These are phyloP conservation scores for Xylota sylvarum DNA, from an alignment of 2,888 invertebrate species.

Conservation along the genomic window DNA sequence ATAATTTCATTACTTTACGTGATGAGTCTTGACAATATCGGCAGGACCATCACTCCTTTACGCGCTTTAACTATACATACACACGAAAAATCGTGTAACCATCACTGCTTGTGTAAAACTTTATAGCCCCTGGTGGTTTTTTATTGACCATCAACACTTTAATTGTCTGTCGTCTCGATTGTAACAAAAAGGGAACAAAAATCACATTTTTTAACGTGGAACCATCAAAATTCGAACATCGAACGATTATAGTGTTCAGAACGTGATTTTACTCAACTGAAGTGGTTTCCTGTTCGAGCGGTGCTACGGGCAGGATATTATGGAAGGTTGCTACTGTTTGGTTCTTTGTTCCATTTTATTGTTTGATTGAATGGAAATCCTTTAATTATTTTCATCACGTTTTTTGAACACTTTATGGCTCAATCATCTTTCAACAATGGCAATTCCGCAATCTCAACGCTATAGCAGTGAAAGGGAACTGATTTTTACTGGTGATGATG, in stretches of 20 bases:
- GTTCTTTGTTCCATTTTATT: slow-evolving; percentile 33
- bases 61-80: neutral
- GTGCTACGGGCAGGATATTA: slow-evolving; percentile 28
- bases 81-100: neutral
- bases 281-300: neutral
- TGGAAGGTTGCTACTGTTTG: slow-evolving; percentile 18
- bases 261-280: slow-evolving; percentile 65
- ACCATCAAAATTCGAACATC: slow-evolving; percentile 70
- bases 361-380: slow-evolving; percentile 67
- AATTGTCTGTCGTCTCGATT: slow-evolving; percentile 64
- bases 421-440: slow-evolving; percentile 68
- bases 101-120: neutral
- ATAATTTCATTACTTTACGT: neutral
- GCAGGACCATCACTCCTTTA: neutral
- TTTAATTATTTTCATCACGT: slow-evolving; percentile 74
- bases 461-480: neutral
- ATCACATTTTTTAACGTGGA: slow-evolving; percentile 35
- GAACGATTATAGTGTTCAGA: slow-evolving; percentile 64
- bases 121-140: slow-evolving; percentile 46
- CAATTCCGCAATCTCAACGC: neutral
- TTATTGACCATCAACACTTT: slow-evolving; percentile 71
- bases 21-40: neutral
- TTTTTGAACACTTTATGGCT: slow-evolving; percentile 70
- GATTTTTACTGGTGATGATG: neutral
- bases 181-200: slow-evolving; percentile 2